Evolutionary conservation across 2,888 invertebrate species (phyloP).

Genomic region (Neoitamus cyanurus): DNA sequence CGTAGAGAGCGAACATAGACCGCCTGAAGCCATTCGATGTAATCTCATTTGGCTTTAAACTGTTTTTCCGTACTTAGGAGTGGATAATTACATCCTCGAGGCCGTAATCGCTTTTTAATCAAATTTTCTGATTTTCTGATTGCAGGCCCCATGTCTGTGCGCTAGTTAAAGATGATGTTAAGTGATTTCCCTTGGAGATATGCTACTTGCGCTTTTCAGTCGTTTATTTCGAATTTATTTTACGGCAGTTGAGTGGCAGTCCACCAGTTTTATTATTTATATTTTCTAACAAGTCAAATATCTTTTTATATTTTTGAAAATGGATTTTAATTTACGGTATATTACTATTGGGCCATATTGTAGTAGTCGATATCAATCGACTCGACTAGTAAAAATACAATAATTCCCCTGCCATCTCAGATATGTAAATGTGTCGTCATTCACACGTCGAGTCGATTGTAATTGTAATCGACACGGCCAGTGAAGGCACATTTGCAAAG

Average conservation of each 20-base stretch:
- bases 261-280: no score
- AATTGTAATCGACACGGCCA: no score
- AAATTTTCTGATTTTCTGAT: conserved; percentile 2
- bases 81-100: conserved; percentile 27
- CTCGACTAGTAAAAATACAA: no score
- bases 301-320: no score
- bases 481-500: no score
- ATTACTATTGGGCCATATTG: no score
- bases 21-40: not conserved
- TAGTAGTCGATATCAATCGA: no score
- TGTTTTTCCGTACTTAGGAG: conserved; percentile 28
- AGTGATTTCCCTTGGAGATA: not conserved
- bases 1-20: not conserved
- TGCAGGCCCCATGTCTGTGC: not conserved
- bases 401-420: no score
- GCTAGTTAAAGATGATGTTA: not conserved
- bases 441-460: no score
- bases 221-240: not conserved
- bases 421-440: no score
- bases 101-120: conserved; percentile 33
- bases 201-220: not conserved
- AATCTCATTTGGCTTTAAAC: conserved; percentile 32
- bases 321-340: no score
- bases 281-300: no score
- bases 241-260: not conserved